Conservation (phyloP, 1,140 invertebrate species). For the Aphelinus atriplicis region DNA sequence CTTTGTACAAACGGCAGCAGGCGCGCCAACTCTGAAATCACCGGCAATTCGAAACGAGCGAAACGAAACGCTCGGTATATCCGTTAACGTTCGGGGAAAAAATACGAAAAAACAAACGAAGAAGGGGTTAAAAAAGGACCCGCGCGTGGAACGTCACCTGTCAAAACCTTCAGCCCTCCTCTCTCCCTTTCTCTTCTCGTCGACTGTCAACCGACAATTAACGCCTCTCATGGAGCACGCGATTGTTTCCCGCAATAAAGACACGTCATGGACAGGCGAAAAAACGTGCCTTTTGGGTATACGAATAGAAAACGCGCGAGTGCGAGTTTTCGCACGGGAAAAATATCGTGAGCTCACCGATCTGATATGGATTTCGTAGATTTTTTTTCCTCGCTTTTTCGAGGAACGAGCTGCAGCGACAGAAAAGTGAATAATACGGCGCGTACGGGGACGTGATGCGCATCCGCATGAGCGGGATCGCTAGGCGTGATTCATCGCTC, state of each 20-base stretch:
- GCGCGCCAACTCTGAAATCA: constrained; percentile 10
- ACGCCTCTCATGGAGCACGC: constrained; percentile 4
- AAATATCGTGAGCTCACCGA: not conserved
- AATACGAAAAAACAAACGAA: no score
- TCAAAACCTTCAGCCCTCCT: not conserved
- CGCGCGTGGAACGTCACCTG: not conserved
- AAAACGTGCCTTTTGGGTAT: constrained; percentile 40
- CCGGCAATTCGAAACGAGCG: constrained; percentile 4
- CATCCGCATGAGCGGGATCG: no score
- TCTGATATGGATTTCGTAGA: not conserved
- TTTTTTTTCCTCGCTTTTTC: not conserved
- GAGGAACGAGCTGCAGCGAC: no score
- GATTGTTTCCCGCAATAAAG: constrained; percentile 34
- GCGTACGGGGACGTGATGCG: no score
- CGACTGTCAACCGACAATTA: constrained; percentile 29
- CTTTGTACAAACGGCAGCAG: no score
- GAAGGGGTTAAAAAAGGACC: not conserved
- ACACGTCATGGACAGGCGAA: constrained; percentile 27
- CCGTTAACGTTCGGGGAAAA: not conserved
- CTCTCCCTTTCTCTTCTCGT: not conserved
- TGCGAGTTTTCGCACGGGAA: not conserved
- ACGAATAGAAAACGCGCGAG: constrained; percentile 16
- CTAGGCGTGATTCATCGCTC: no score
- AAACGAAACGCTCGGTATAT: constrained; percentile 4
- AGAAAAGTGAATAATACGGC: no score